Evolutionary conservation across 2,888 invertebrate species (phyloP).

Genomic region (Patella depressa): DNA sequence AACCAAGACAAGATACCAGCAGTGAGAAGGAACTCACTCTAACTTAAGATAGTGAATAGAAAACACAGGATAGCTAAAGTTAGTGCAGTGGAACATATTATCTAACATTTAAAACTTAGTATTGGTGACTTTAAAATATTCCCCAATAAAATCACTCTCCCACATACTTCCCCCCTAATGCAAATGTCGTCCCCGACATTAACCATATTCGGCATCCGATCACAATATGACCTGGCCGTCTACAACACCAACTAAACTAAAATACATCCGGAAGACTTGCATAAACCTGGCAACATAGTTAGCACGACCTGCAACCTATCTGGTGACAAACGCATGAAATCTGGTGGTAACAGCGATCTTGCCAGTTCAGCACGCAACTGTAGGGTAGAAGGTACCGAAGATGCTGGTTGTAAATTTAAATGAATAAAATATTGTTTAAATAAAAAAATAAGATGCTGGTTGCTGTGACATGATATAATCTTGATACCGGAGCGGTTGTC

Average conservation of each 20-base stretch:
- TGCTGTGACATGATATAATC: not conserved
- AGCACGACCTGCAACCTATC: not conserved
- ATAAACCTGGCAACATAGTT: not conserved
- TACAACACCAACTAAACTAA: not conserved
- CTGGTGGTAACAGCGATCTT: not conserved
- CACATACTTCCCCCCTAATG: not conserved
- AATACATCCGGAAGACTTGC: not conserved
- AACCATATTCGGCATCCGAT: not conserved
- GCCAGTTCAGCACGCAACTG: not conserved
- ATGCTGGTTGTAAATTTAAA: constrained; percentile 1
- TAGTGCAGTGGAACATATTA: not conserved
- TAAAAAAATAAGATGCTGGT: not conserved
- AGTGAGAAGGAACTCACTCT: not conserved
- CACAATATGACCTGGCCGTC: not conserved
- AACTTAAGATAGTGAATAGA: not conserved
- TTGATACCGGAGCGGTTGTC: not conserved
- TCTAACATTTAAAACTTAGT: constrained; percentile 2
- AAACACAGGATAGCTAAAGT: not conserved
- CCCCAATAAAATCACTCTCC: constrained; percentile 1
- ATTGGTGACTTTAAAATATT: not conserved
- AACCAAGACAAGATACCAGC: not conserved
- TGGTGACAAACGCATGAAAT: not conserved
- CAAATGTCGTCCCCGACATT: constrained; percentile 6
- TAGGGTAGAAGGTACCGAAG: not conserved
- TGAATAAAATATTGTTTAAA: too few relatives aligned